Conservation (phyloP, 2,888 invertebrate species). For the Apodemia duryi region DNA sequence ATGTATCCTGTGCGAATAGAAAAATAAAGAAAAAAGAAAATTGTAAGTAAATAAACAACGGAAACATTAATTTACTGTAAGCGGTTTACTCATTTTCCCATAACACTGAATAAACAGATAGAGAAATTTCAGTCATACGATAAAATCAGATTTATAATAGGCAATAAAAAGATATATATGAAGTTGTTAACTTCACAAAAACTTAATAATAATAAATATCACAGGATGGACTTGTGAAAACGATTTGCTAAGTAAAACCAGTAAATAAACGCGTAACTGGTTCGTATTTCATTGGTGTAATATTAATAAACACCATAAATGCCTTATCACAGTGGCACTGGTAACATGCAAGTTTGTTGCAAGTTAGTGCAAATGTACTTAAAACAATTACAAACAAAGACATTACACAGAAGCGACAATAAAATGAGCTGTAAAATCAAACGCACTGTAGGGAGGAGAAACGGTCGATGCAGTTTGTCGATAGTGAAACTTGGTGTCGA, state of each 20-base stretch:
- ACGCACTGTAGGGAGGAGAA: constrained; percentile 28
- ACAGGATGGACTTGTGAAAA: constrained; percentile 8
- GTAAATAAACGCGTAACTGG: constrained; percentile 10
- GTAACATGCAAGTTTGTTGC: constrained; percentile 31
- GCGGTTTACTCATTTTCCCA: background rate
- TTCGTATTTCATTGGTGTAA: constrained; percentile 13
- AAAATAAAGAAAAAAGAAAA: no score
- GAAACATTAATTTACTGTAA: background rate
- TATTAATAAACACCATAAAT: constrained; percentile 15
- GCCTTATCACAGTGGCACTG: constrained; percentile 26
- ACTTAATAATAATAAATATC: constrained; percentile 12
- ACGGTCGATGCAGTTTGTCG: constrained; percentile 37
- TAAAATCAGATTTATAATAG: constrained; percentile 7
- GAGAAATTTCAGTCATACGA: background rate
- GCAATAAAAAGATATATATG: constrained; percentile 3
- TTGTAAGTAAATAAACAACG: background rate
- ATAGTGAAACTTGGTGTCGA: constrained; percentile 37
- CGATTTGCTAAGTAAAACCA: constrained; percentile 13
- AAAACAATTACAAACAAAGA: constrained; percentile 32
- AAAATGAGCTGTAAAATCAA: constrained; percentile 48
- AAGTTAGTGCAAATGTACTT: constrained; percentile 30
- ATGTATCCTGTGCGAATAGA: no score
- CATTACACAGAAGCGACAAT: constrained; percentile 42
- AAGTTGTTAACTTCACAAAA: constrained; percentile 15
- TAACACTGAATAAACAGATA: background rate